phyloP scores from a whole-genome alignment of 2,797 vertebrate genomes.

The Diceros bicornis region DNA sequence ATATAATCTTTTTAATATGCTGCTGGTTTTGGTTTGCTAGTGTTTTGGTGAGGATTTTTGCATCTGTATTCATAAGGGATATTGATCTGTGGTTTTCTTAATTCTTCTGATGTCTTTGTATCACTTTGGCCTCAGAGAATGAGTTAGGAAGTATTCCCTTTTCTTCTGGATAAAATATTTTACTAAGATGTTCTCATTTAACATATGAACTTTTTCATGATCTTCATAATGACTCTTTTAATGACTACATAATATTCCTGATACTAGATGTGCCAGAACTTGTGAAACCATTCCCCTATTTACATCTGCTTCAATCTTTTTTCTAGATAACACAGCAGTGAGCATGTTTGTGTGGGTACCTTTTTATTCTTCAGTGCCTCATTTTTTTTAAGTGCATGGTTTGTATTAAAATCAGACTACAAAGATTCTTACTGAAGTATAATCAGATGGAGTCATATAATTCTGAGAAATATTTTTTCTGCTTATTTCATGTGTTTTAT shows the following conservation, averaged over 20 bases:
- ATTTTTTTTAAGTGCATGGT: not conserved
- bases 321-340: not conserved
- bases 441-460: conserved; percentile 31
- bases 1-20: conserved; percentile 11
- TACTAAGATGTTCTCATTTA: conserved; percentile 64
- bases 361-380: conserved; percentile 8
- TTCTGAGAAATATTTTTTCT: conserved; percentile 61
- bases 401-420: conserved; percentile 49
- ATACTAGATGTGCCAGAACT: conserved; percentile 32
- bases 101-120: not conserved
- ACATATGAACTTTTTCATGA: not conserved
- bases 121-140: conserved; percentile 45
- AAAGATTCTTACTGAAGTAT: conserved; percentile 55
- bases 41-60: conserved; percentile 60
- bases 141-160: not conserved
- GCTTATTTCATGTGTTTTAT: conserved; percentile 54
- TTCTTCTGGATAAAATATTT: not conserved
- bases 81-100: conserved; percentile 39
- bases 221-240: conserved; percentile 44
- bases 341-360: not conserved
- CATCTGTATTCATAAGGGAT: conserved; percentile 30
- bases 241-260: conserved; percentile 43
- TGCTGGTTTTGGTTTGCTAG: conserved; percentile 33
- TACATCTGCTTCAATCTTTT: conserved; percentile 31
- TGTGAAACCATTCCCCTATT: conserved; percentile 21